Evolutionary conservation across 2,888 invertebrate genomes (phyloP).

Genomic region (Odontothrips loti): DNA sequence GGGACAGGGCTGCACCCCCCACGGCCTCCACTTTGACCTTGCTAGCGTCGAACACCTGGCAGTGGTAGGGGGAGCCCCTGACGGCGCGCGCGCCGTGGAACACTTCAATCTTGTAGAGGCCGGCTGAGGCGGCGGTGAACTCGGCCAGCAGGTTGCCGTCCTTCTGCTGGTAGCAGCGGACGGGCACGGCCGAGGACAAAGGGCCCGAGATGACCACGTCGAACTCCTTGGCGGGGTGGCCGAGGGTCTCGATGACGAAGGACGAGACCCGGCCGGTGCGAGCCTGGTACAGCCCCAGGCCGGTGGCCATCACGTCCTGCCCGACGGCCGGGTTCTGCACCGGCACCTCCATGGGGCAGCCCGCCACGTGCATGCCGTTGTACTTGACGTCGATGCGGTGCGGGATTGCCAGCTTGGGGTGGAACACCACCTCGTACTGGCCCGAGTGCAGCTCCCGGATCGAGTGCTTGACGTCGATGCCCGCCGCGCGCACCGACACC

Average conservation of each 20-base stretch:
- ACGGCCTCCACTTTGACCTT: slow-evolving; percentile 70
- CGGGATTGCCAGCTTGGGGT: slow-evolving; percentile 80
- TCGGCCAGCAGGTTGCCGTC: slow-evolving; percentile 94
- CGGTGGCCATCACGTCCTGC: slow-evolving; percentile 71
- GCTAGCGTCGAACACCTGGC: slow-evolving; percentile 85
- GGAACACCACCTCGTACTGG: slow-evolving; percentile 79
- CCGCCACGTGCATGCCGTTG: slow-evolving; percentile 72
- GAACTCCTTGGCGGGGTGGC: slow-evolving; percentile 79
- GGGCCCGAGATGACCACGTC: slow-evolving; percentile 86
- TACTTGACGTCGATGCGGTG: slow-evolving; percentile 82
- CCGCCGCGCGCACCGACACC: slow-evolving; percentile 75
- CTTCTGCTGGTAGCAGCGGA: slow-evolving; percentile 92
- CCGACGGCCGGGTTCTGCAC: slow-evolving; percentile 63
- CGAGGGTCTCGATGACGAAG: slow-evolving; percentile 84
- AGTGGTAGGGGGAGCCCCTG: slow-evolving; percentile 88
- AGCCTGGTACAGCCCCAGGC: slow-evolving; percentile 74
- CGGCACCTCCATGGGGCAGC: slow-evolving; percentile 56
- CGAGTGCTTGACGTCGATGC: slow-evolving; percentile 74
- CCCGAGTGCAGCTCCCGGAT: slow-evolving; percentile 67
- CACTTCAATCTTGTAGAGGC: slow-evolving; percentile 68
- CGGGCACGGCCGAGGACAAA: slow-evolving; percentile 74
- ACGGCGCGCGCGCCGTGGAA: slow-evolving; percentile 85
- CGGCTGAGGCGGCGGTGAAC: slow-evolving; percentile 74
- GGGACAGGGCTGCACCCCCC: slow-evolving; percentile 45
- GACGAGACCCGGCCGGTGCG: slow-evolving; percentile 75